Base-by-base conservation (phyloP, 2,888 invertebrate genomes). In the Plebejus anna region DNA sequence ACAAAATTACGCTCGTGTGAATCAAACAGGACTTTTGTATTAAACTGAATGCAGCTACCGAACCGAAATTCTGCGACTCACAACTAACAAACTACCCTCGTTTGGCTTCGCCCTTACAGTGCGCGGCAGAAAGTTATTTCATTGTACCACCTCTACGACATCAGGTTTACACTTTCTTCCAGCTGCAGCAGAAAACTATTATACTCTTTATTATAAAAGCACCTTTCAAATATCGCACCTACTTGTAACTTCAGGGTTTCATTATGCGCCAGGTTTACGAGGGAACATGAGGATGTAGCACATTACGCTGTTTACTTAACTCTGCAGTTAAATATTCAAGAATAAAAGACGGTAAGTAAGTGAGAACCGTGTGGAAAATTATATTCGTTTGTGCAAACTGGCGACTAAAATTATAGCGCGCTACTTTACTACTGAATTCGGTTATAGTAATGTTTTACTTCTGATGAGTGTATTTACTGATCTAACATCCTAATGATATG, bases 181-280 rank as follows among this genome's bases (percentile, higher is more conserved):
- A 47, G 9, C 47, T 2, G 47, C 55, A 47, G 9, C 47, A 11
- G 47, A 47, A 47, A 47, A 55, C 16, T 55, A 55, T 55, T 16
- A 55, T 51, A 16, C 55, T 38, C 59, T 59, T 59, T 59, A 59
- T 59, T 16, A 16, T 55, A 55, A 47, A 47, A 55, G 13, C 55
- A 55, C 72, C 22, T 72, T 47, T 42, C 72, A 11, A 47, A 72
- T 72, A n/a, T 72, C 2, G 47, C 72, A 47, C 72, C 72, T 42
- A 42, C 47, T 22, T 72, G 72, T 22, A 28, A 47, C 28, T 47
- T 47, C 1, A 42, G 28, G 7, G 6, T 47, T 47, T 47, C 47
- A 42, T 72, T 72, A 32, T 66, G 32, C 16, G 2, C 13, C 32
- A 36, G 16, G 32, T 66, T 66, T 36, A 66, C 16, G 66, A 66